Evolutionary conservation across 2,888 invertebrate species (phyloP).

Genomic region (Colletes collaris): DNA sequence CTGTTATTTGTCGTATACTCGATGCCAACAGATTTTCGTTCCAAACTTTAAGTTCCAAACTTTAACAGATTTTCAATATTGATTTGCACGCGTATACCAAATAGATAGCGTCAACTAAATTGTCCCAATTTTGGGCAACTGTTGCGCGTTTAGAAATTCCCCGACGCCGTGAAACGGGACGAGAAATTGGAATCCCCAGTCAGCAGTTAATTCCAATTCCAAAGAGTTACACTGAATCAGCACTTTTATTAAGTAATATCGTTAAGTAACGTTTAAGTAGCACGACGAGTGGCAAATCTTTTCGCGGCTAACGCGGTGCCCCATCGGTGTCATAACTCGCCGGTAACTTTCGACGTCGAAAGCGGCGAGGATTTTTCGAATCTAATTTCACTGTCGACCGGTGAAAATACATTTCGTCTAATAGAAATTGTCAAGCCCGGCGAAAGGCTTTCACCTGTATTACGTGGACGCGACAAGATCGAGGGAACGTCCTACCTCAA

Average conservation of each 20-base stretch:
- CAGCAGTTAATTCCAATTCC: constrained; percentile 2
- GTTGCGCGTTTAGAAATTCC: constrained; percentile 17
- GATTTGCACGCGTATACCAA: too few species aligned
- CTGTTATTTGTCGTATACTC: too few species aligned
- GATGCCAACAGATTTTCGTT: too few species aligned
- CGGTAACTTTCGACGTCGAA: constrained; percentile 40
- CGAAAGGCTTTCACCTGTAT: constrained; percentile 62
- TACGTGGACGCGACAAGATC: constrained; percentile 30
- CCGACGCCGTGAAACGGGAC: background rate
- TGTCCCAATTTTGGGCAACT: background rate
- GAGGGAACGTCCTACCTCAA: constrained; percentile 55
- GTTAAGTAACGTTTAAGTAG: constrained; percentile 45
- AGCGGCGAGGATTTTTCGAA: constrained; percentile 33
- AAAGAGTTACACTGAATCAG: constrained; percentile 17
- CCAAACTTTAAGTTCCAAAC: too few species aligned
- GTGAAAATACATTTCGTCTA: constrained; percentile 58
- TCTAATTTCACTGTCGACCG: constrained; percentile 51
- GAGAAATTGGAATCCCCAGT: constrained; percentile 11
- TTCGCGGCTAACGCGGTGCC: background rate
- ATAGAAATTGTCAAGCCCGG: constrained; percentile 53
- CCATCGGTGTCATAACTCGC: constrained; percentile 15
- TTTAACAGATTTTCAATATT: too few species aligned
- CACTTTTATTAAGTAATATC: constrained; percentile 39
- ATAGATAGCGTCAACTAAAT: too few species aligned
- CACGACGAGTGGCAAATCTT: constrained; percentile 11